These are phyloP conservation scores for Campodea augens DNA, from an alignment of 1,140 invertebrate species.

Conservation along the genomic window DNA sequence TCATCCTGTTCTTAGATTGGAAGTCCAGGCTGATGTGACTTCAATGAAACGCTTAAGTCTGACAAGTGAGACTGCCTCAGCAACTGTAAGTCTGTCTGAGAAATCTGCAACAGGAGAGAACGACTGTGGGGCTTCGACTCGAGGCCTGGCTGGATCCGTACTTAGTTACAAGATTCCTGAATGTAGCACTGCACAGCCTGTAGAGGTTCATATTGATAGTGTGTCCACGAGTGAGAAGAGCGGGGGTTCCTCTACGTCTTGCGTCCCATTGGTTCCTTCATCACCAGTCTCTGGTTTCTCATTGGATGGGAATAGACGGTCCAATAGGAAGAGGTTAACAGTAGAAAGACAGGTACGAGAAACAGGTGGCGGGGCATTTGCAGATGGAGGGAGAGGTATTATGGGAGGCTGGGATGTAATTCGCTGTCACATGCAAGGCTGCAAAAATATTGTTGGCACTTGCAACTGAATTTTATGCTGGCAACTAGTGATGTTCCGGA, in stretches of 20 bases:
- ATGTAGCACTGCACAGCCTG: constrained; percentile 19
- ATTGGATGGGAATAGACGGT: constrained; percentile 23
- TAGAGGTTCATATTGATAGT: constrained; percentile 18
- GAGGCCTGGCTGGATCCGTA: constrained; percentile 55
- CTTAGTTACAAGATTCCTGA: constrained; percentile 39
- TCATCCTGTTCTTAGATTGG: too few relatives aligned
- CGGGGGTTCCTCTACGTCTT: constrained; percentile 23
- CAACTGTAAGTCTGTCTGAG: constrained; percentile 43
- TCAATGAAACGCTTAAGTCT: constrained; percentile 47
- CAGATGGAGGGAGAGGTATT: too few relatives aligned
- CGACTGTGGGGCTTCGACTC: constrained; percentile 47
- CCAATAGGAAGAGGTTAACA: constrained; percentile 12
- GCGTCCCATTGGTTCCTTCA: constrained; percentile 26
- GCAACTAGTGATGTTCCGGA: too few relatives aligned
- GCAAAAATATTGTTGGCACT: background rate
- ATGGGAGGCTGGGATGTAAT: constrained; percentile 2
- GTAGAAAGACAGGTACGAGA: constrained; percentile 15
- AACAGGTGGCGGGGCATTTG: background rate
- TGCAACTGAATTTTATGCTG: background rate
- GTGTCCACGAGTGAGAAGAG: constrained; percentile 15
- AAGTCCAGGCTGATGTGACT: constrained; percentile 54
- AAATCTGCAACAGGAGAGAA: constrained; percentile 45
- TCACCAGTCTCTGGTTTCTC: constrained; percentile 22
- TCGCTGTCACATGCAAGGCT: background rate
- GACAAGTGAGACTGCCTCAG: constrained; percentile 49